Evolutionary conservation across 2,888 invertebrate species (phyloP).

Genomic region (Ypsolopha scabrella): DNA sequence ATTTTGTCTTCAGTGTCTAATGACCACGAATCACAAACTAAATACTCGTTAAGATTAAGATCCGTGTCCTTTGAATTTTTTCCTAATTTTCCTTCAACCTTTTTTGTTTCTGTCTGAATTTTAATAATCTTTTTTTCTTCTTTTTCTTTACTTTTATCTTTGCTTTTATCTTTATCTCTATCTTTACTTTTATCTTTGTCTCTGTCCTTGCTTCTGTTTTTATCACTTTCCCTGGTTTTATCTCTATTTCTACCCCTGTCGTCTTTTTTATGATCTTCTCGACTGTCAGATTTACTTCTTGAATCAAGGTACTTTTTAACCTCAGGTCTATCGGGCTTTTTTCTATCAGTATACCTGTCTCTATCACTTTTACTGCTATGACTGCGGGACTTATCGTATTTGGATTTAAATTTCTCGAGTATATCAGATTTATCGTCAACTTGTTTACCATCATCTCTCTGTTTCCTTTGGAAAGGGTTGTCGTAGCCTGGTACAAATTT

Average conservation of each 20-base stretch:
- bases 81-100: conserved; percentile 10
- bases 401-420: not conserved
- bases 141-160: not conserved
- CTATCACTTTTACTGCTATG: conserved; percentile 5
- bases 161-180: conserved; percentile 2
- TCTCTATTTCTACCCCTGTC: conserved; percentile 8
- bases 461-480: conserved; percentile 57
- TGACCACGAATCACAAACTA: conserved; percentile 64
- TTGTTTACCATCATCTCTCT: conserved; percentile 21
- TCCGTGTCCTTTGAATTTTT: conserved; percentile 35
- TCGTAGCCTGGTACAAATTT: conserved; percentile 54
- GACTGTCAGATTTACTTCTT: conserved; percentile 18
- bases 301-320: conserved; percentile 13
- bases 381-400: not conserved
- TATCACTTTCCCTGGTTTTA: conserved; percentile 10
- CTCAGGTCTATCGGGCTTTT: conserved; percentile 9
- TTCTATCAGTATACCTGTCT: conserved; percentile 13
- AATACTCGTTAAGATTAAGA: conserved; percentile 49
- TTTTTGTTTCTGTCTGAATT: conserved; percentile 10
- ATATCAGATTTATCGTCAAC: conserved; percentile 8
- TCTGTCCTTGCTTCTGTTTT: conserved; percentile 16
- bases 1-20: conserved; percentile 52
- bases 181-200: conserved; percentile 11
- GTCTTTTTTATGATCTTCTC: conserved; percentile 21
- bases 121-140: conserved; percentile 14